Evolutionary conservation across 2,888 invertebrate genomes (phyloP), one percentile per base, ranked within the genome.

Genomic region (Dione juno): DNA sequence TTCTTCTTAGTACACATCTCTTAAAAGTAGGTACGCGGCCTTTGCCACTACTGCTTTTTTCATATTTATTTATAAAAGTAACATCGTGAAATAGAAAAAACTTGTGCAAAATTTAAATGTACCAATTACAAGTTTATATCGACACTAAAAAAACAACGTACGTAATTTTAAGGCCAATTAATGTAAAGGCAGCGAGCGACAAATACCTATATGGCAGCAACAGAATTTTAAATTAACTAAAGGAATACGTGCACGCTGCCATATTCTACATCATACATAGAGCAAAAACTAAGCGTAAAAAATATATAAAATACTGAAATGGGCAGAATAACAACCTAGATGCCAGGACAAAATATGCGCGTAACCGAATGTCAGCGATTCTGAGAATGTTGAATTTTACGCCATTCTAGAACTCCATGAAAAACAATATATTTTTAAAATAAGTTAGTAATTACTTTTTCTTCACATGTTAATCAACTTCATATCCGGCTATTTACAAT

Each of bases 321-420:
- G 37, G 66, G 69, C 71, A 75, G 71, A 71, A 74, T 74, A 64
- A 73, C 66, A 75, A 74, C 77, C 74, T 69, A 74, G 72, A 72
- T 73, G 70, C 71, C 69, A 70, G 63, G 48, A 71, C 69, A 65
- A 70, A 71, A 69, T 68, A 57, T 63, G 58, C 37, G 53, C 16
- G 50, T 67, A 59, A 65, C 58, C 66, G 64, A 72, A 70, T 75
- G 69, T 68, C 64, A 72, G 11, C 41, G 61, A 69, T 76, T 74
- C 74, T 63, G 53, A 63, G 75, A 72, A 75, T 57, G 48, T 50
- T 35, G 37, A 67, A 54, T 72, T 72, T 70, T 65, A 68, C 68
- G 52, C 63, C 53, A 65, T 66, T 67, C 66, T 70, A 64, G 37
- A 35, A 45, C 43, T 35, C 72, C 57, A 57, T 58, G 71, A 57